phyloP scores from a whole-genome alignment of 2,113 vertebrate genomes.

The Alligator mississippiensis region DNA sequence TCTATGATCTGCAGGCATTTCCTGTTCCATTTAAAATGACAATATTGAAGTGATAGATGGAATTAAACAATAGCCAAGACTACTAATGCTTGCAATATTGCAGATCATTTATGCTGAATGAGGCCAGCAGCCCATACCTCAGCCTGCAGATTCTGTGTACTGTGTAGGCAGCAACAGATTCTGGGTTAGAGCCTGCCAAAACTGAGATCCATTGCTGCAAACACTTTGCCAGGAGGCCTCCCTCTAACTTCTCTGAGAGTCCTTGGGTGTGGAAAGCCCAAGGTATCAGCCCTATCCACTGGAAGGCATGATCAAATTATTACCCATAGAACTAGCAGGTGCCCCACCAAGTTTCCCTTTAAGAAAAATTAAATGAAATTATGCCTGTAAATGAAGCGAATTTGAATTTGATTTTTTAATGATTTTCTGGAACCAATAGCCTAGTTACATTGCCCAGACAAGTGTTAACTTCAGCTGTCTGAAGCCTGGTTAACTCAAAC shows the following conservation, averaged over 20 bases:
- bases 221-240: background rate
- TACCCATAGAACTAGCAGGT: too few species aligned
- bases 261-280: background rate
- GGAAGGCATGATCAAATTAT: too few species aligned
- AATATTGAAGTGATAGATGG: background rate
- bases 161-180: background rate
- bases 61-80: background rate
- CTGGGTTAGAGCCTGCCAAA: background rate
- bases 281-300: background rate
- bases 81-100: background rate
- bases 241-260: background rate
- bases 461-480: too few species aligned
- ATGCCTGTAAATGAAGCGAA: too few species aligned
- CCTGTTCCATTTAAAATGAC: background rate
- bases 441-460: too few species aligned
- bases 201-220: background rate
- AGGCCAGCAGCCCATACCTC: background rate
- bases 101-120: background rate
- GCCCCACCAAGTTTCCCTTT: too few species aligned
- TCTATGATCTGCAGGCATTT: background rate
- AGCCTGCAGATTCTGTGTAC: background rate
- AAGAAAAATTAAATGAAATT: too few species aligned
- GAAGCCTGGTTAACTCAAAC: too few species aligned
- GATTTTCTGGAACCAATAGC: too few species aligned
- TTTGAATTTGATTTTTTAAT: too few species aligned